phyloP scores from a whole-genome alignment of 2,113 vertebrate species.

The Trichechus manatus region DNA sequence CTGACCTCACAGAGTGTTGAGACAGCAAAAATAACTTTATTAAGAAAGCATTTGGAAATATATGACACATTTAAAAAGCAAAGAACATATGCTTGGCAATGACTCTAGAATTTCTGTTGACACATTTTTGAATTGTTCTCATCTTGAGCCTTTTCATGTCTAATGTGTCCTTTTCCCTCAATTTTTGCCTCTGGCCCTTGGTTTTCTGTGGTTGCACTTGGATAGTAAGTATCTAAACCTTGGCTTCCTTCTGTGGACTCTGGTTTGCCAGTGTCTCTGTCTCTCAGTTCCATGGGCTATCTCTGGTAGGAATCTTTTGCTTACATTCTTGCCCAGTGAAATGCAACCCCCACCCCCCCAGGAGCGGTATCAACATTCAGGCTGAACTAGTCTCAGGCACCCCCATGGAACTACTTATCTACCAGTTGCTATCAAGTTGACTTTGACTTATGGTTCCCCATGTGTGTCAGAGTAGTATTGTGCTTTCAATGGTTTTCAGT shows the following conservation, averaged over 20 bases:
- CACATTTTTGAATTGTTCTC: not conserved
- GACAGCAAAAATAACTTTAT: not conserved
- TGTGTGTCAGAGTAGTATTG: not conserved
- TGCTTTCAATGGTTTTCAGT: not conserved
- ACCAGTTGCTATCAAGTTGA: not conserved
- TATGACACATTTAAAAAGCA: not conserved
- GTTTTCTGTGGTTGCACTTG: not conserved
- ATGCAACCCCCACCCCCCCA: not conserved
- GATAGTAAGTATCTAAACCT: not conserved
- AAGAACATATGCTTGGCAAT: not conserved
- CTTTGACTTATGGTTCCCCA: not conserved
- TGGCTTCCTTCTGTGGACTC: not conserved
- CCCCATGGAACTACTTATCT: not conserved
- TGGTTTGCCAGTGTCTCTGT: not conserved
- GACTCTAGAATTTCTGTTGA: not conserved
- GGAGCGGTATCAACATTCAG: not conserved
- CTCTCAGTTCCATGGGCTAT: not conserved
- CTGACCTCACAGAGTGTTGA: not conserved
- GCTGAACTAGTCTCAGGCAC: not conserved
- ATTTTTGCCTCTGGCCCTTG: not conserved
- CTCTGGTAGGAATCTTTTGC: not conserved
- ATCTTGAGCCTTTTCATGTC: not conserved
- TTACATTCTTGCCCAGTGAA: not conserved
- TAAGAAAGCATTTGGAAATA: constrained; percentile 35
- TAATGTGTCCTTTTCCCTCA: not conserved